These are phyloP conservation scores for Eulemur macaco DNA, from an alignment of 2,113 vertebrate species.

Conservation along the genomic window DNA sequence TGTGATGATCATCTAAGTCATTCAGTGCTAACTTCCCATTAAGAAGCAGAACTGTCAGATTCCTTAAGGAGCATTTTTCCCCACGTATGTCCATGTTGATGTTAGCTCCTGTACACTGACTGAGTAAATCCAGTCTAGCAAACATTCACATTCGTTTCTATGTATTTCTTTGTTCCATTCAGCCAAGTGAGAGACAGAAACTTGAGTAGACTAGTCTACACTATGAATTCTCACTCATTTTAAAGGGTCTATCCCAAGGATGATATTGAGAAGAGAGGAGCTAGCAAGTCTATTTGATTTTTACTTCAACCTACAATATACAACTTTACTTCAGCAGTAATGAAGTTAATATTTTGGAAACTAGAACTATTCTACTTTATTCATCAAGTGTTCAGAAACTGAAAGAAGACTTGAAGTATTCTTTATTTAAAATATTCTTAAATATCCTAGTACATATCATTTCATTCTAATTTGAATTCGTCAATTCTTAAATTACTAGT, in stretches of 20 bases:
- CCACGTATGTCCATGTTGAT: neutral
- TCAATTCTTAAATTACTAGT: neutral
- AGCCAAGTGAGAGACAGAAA: neutral
- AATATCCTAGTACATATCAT: neutral
- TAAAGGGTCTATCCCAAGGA: neutral
- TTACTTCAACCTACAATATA: neutral
- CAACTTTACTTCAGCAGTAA: neutral
- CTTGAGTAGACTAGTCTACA: rapidly evolving
- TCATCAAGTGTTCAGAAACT: neutral
- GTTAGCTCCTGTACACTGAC: neutral
- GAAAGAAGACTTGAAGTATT: rapidly evolving
- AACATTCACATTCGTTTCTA: neutral
- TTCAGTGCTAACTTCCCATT: neutral
- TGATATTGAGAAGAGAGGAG: neutral
- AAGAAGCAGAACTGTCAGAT: neutral
- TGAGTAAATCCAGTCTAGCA: neutral
- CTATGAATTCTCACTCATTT: neutral
- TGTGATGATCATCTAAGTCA: neutral
- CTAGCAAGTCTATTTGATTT: neutral
- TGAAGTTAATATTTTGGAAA: neutral
- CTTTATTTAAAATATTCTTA: neutral
- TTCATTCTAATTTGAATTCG: neutral
- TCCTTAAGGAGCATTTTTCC: neutral
- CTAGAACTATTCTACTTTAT: neutral
- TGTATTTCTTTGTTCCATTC: neutral